Percentiles rank a stretch among this genome's conserved stretches.
These are phyloP conservation scores for Ectropis grisescens DNA, from an alignment of 1,140 invertebrate genomes.

Conservation along the genomic window DNA sequence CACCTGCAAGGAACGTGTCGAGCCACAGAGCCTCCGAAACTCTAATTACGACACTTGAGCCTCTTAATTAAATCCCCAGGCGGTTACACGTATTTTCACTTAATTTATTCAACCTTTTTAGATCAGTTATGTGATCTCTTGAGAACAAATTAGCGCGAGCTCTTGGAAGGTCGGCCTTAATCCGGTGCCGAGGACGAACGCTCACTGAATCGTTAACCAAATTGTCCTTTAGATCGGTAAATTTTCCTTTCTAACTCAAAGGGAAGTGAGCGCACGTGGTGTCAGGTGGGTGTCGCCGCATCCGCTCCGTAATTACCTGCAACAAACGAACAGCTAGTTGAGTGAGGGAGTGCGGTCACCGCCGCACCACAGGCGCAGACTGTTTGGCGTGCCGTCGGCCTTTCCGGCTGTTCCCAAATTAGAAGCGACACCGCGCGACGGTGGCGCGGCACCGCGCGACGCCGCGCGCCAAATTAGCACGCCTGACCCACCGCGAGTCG, in stretches of 20 bases:
- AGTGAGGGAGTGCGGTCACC: too few species aligned
- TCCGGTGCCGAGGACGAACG: too few species aligned
- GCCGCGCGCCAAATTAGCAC: conserved; percentile 23
- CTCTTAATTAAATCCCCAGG: conserved; percentile 14
- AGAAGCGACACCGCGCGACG: conserved; percentile 3
- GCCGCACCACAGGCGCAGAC: conserved; percentile 8
- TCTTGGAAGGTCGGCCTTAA: too few species aligned
- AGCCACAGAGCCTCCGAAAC: too few species aligned
- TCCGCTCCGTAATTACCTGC: conserved; percentile 8
- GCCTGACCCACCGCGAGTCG: conserved; percentile 11
- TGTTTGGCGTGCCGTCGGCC: conserved; percentile 15
- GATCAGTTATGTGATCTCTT: too few species aligned
- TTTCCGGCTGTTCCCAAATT: conserved; percentile 17
- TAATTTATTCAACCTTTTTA: neutral
- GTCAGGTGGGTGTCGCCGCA: neutral
- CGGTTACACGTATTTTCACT: conserved; percentile 9
- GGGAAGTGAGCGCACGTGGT: too few species aligned
- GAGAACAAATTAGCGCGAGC: too few species aligned
- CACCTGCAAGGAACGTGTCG: too few species aligned
- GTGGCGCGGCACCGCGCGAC: conserved; percentile 3
- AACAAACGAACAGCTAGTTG: conserved; percentile 5
- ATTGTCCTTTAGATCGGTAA: too few species aligned
- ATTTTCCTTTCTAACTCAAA: too few species aligned
- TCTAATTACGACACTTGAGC: conserved; percentile 14
- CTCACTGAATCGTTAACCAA: too few species aligned